Conservation (phyloP, 2,113 vertebrate species). For the Daubentonia madagascariensis region DNA sequence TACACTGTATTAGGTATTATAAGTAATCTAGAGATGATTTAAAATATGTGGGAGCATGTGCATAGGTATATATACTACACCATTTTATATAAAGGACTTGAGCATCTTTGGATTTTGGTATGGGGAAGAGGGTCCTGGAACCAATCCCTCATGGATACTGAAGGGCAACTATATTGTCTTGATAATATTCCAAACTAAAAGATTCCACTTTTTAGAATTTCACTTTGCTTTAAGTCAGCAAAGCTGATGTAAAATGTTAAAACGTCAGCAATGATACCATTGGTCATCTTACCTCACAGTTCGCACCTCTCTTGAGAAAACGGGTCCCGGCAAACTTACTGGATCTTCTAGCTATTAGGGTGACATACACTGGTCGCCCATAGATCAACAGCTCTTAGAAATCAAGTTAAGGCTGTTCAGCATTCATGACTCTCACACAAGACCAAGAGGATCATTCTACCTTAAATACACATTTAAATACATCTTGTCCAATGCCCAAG, state of each 20-base stretch:
- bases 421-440: not conserved
- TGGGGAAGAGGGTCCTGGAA: not conserved
- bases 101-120: not conserved
- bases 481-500: not conserved
- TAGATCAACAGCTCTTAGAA: conserved; percentile 95
- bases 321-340: conserved; percentile 98
- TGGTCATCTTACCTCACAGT: conserved; percentile 90
- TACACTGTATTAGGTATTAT: not conserved
- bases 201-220: not conserved
- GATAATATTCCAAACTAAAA: not conserved
- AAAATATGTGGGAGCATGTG: not conserved
- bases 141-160: not conserved
- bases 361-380: conserved; percentile 95
- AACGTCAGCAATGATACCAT: not conserved
- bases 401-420: conserved; percentile 83
- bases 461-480: not conserved
- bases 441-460: not conserved
- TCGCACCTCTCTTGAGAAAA: conserved; percentile 97
- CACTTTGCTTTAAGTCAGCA: not conserved
- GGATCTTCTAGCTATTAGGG: conserved; percentile 96
- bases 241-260: not conserved
- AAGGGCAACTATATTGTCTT: not conserved
- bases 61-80: not conserved
- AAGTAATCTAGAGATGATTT: not conserved
- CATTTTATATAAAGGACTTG: not conserved